phyloP scores from a whole-genome alignment of 2,888 invertebrate species.

The Ligdia adustata region DNA sequence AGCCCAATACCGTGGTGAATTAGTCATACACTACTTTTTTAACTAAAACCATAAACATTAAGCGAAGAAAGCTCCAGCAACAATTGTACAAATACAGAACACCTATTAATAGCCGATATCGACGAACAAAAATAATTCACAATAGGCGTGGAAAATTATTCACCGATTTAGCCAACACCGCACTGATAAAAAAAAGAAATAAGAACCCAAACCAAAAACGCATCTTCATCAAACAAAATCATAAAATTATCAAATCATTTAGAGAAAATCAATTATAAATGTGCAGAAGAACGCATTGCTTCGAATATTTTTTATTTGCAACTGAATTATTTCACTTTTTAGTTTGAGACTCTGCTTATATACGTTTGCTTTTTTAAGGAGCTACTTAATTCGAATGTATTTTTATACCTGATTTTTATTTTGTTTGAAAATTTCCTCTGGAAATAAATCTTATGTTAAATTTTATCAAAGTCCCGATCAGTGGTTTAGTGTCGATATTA shows the following conservation, averaged over 20 bases:
- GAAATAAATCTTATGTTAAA: too few species aligned
- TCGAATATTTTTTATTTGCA: too few species aligned
- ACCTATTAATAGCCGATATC: slow-evolving; percentile 33
- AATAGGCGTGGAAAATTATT: slow-evolving; percentile 58
- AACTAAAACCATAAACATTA: slow-evolving; percentile 11
- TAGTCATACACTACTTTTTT: slow-evolving; percentile 1
- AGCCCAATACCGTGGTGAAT: slow-evolving; percentile 12
- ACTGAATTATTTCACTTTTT: too few species aligned
- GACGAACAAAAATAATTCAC: slow-evolving; percentile 50
- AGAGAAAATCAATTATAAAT: background rate
- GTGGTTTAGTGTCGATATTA: too few species aligned
- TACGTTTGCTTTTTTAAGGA: too few species aligned
- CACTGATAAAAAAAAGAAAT: slow-evolving; percentile 49
- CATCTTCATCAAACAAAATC: slow-evolving; percentile 72
- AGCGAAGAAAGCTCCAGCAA: slow-evolving; percentile 30
- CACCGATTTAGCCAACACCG: slow-evolving; percentile 74
- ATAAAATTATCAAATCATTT: slow-evolving; percentile 9
- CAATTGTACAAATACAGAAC: slow-evolving; percentile 30
- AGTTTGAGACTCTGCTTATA: too few species aligned
- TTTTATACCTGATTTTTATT: too few species aligned
- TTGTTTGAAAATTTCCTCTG: too few species aligned
- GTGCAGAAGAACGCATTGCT: too few species aligned
- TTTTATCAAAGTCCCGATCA: too few species aligned
- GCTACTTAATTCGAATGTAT: too few species aligned
- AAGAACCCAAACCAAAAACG: slow-evolving; percentile 69